Conservation (phyloP, 2,797 vertebrate genomes). For the Micromesistius poutassou region DNA sequence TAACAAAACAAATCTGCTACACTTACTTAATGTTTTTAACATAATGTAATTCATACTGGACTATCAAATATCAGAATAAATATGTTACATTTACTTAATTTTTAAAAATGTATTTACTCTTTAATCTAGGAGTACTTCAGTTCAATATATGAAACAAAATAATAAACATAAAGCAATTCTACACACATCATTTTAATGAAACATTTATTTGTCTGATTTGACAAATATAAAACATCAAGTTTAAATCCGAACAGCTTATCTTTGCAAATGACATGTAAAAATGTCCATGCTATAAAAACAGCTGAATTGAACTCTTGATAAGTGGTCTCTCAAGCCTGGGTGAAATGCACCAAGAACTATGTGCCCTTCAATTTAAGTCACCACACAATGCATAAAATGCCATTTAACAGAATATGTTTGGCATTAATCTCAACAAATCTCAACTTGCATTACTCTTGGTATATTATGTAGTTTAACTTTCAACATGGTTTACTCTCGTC, state of each 20-base stretch:
- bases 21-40: not conserved
- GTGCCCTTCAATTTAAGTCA: constrained; percentile 4
- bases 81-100: constrained; percentile 3
- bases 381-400: not conserved
- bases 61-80: not conserved
- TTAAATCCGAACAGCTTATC: not conserved
- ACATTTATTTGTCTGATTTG: constrained; percentile 6
- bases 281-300: constrained; percentile 1
- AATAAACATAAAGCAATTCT: not conserved
- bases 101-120: not conserved
- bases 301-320: not conserved
- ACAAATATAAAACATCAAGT: not conserved
- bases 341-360: not conserved
- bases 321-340: not conserved
- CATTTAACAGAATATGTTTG: not conserved
- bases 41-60: not conserved
- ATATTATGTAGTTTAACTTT: constrained; percentile 8
- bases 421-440: not conserved
- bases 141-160: not conserved
- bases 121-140: not conserved
- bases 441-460: not conserved
- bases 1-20: constrained; percentile 5
- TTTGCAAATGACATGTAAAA: not conserved
- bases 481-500: constrained; percentile 7
- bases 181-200: constrained; percentile 6